These are phyloP conservation scores for Gobius niger DNA, from an alignment of 2,113 vertebrate species.

Conservation along the genomic window DNA sequence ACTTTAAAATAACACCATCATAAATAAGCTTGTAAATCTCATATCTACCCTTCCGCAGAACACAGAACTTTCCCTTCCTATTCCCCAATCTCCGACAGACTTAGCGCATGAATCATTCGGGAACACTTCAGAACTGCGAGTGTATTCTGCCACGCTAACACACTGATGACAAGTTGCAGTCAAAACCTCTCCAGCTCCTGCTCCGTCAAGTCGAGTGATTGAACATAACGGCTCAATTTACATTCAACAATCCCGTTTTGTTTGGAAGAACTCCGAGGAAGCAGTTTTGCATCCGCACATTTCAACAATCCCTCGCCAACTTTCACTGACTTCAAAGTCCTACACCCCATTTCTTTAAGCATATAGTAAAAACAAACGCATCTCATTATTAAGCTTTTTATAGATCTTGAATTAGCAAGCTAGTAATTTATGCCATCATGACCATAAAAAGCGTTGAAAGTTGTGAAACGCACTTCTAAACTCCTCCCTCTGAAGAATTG, in stretches of 20 bases:
- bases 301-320: neutral
- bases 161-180: constrained; percentile 8
- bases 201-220: constrained; percentile 16
- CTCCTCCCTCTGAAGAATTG: too few species aligned
- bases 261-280: neutral
- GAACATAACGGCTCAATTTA: neutral
- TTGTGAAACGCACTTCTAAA: too few species aligned
- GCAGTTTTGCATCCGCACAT: neutral
- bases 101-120: neutral
- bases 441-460: too few species aligned
- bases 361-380: too few species aligned
- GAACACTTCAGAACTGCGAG: neutral
- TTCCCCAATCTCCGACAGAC: neutral
- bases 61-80: neutral
- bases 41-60: neutral
- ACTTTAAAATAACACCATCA: too few species aligned
- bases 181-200: neutral
- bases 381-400: too few species aligned
- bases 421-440: too few species aligned
- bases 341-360: too few species aligned
- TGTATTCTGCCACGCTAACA: neutral
- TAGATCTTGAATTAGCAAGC: too few species aligned
- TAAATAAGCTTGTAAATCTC: neutral
- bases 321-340: too few species aligned
- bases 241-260: neutral